Conservation (phyloP, 2,888 invertebrate species). For the Seira ritae region DNA sequence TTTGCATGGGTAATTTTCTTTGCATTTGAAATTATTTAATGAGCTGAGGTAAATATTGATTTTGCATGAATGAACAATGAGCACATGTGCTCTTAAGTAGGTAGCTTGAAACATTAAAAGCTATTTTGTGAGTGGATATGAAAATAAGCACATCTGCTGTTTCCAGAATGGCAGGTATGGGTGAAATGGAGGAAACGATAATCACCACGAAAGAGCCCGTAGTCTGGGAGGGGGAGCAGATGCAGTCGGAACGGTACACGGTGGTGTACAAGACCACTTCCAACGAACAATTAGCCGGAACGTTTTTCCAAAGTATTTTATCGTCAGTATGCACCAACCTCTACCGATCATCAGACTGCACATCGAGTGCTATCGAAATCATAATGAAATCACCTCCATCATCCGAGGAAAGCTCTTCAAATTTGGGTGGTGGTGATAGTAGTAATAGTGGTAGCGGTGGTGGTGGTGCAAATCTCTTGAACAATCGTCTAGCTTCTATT, state of each 20-base stretch:
- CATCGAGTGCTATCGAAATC: conserved; percentile 60
- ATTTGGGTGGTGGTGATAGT: neutral
- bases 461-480: conserved; percentile 8
- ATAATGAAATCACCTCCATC: conserved; percentile 31
- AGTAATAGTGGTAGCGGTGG: conserved; percentile 1
- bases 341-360: conserved; percentile 52
- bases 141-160: neutral
- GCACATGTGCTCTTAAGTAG: too few species aligned
- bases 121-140: too few species aligned
- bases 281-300: conserved; percentile 64
- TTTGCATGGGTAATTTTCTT: too few species aligned
- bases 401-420: conserved; percentile 17
- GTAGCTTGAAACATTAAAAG: too few species aligned
- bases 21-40: too few species aligned
- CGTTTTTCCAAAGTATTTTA: conserved; percentile 70
- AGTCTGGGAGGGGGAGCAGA: conserved; percentile 47
- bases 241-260: conserved; percentile 66
- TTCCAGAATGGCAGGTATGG: conserved; percentile 69
- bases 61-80: too few species aligned
- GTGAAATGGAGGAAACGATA: conserved; percentile 71
- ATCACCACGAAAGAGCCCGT: conserved; percentile 70
- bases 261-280: conserved; percentile 70
- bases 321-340: conserved; percentile 65
- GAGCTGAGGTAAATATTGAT: too few species aligned
- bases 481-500: neutral